phyloP scores from a whole-genome alignment of 2,113 vertebrate species.

The Panurus biarmicus region DNA sequence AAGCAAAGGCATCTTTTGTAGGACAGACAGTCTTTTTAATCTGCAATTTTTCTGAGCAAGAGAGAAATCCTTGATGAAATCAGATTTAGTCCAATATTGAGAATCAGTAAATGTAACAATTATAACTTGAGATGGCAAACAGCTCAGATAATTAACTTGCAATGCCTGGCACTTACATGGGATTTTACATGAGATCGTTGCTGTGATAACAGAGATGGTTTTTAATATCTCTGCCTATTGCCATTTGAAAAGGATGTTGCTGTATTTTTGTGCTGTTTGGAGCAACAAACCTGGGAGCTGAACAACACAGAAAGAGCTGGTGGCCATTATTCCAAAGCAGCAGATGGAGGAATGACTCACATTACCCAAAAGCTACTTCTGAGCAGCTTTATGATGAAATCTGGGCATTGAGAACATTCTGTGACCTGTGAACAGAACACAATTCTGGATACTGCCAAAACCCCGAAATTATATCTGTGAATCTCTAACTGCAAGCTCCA shows the following conservation, averaged over 20 bases:
- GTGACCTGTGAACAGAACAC: background rate
- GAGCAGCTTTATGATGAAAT: background rate
- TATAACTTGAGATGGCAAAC: background rate
- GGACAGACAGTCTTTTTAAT: background rate
- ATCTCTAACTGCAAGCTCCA: background rate
- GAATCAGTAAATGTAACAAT: background rate
- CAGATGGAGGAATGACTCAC: background rate
- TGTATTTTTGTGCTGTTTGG: background rate
- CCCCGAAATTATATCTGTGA: background rate
- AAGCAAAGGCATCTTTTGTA: background rate
- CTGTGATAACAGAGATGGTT: fast-evolving
- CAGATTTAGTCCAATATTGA: background rate
- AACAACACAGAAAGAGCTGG: background rate
- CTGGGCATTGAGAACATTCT: background rate
- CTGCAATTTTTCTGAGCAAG: background rate
- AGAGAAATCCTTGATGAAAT: background rate
- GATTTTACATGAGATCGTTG: background rate
- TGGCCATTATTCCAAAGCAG: background rate
- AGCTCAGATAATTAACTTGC: background rate
- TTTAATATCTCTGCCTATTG: background rate
- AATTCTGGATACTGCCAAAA: background rate
- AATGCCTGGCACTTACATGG: background rate
- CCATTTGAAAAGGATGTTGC: background rate
- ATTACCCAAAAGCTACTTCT: background rate
- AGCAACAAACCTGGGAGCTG: background rate